These are phyloP conservation scores for Carterocephalus palaemon DNA, from an alignment of 2,888 invertebrate species.

Conservation along the genomic window DNA sequence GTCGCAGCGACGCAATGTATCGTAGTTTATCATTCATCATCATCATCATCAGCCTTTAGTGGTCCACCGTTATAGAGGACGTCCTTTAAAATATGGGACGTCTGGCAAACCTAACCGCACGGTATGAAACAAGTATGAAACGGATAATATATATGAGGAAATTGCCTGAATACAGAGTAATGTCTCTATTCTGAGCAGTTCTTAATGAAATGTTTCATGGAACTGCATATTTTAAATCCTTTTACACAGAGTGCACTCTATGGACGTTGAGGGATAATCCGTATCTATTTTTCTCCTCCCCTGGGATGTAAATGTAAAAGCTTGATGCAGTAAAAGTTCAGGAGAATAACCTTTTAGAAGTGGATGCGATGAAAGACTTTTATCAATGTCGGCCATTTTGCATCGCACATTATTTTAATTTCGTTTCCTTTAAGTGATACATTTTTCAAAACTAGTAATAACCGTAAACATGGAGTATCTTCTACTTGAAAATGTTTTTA, in stretches of 20 bases:
- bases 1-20: too few relatives aligned
- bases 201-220: constrained; percentile 24
- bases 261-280: constrained; percentile 17
- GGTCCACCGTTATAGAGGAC: too few relatives aligned
- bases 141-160: constrained; percentile 1
- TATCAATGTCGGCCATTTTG: too few relatives aligned
- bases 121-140: background rate
- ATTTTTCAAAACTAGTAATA: too few relatives aligned
- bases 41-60: too few relatives aligned
- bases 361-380: background rate
- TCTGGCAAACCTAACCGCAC: background rate
- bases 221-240: constrained; percentile 24
- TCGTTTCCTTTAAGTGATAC: too few relatives aligned
- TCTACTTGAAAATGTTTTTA: too few relatives aligned
- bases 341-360: background rate
- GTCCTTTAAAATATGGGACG: too few relatives aligned
- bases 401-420: too few relatives aligned
- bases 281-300: constrained; percentile 21
- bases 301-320: constrained; percentile 19
- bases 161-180: constrained; percentile 12
- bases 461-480: too few relatives aligned
- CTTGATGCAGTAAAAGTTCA: constrained; percentile 7
- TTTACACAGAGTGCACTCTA: constrained; percentile 22
- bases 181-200: constrained; percentile 12
- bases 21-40: too few relatives aligned